phyloP scores from a whole-genome alignment of 1,140 invertebrate genomes.

The Acyrthosiphon pisum region DNA sequence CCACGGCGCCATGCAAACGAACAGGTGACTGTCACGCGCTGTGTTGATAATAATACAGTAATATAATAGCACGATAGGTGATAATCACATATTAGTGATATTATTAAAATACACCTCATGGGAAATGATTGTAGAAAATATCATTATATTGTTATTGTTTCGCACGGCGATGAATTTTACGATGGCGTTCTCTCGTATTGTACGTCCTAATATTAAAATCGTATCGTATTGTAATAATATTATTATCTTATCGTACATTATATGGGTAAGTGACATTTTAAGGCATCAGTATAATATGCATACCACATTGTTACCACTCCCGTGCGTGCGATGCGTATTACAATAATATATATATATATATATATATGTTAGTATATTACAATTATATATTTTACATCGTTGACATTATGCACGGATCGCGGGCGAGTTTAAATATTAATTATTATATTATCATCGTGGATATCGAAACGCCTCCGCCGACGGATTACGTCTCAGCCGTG shows the following conservation, averaged over 20 bases:
- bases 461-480: neutral
- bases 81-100: no score
- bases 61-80: no score
- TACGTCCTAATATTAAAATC: neutral
- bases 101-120: neutral
- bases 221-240: neutral
- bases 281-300: neutral
- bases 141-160: neutral
- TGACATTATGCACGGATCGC: neutral
- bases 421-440: neutral
- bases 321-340: neutral
- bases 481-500: conserved; percentile 23
- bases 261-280: neutral
- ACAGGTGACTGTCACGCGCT: neutral
- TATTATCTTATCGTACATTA: neutral
- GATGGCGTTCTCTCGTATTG: neutral
- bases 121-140: neutral
- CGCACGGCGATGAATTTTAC: no score
- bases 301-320: neutral
- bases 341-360: neutral
- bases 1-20: no score
- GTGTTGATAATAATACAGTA: no score
- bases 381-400: neutral
- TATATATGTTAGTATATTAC: neutral
- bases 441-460: neutral